Conservation (phyloP, 2,888 invertebrate species). For the Hylaea fasciaria region DNA sequence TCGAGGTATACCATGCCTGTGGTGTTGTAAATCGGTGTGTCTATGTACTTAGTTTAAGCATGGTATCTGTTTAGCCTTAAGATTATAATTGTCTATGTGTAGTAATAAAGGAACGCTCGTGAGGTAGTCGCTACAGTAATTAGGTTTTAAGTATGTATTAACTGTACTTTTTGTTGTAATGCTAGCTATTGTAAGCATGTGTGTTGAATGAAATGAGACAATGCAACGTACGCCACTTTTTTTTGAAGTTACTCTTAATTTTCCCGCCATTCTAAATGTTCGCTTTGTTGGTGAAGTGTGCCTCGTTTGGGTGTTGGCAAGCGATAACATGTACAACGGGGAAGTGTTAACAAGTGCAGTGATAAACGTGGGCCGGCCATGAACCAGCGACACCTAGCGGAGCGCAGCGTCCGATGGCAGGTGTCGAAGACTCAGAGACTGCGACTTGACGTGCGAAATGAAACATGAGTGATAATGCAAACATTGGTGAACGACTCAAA, state of each 20-base stretch:
- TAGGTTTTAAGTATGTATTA: constrained; percentile 51
- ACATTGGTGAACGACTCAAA: constrained; percentile 45
- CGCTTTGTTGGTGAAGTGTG: constrained; percentile 44
- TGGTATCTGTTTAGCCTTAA: constrained; percentile 47
- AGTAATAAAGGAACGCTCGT: constrained; percentile 25
- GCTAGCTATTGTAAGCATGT: constrained; percentile 64
- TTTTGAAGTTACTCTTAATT: constrained; percentile 45
- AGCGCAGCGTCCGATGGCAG: constrained; percentile 77
- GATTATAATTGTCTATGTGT: constrained; percentile 24
- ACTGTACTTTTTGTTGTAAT: constrained; percentile 50
- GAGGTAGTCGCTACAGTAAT: constrained; percentile 31
- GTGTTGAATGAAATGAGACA: constrained; percentile 68
- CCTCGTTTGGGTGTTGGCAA: constrained; percentile 44
- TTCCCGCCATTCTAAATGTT: constrained; percentile 47
- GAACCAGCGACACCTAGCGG: constrained; percentile 73
- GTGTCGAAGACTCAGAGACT: constrained; percentile 81
- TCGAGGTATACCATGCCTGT: constrained; percentile 76
- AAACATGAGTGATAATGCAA: constrained; percentile 71
- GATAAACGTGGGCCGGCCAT: constrained; percentile 82
- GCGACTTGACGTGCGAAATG: constrained; percentile 80
- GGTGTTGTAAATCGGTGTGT: constrained; percentile 55
- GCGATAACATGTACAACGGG: constrained; percentile 67
- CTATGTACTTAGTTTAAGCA: constrained; percentile 58
- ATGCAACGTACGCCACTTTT: constrained; percentile 68
- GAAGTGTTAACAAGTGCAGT: constrained; percentile 76